A percentile compares a stretch with the other conserved stretches of the same genome.
phyloP scores from a whole-genome alignment of 2,888 invertebrate genomes.

The Thymelicus sylvestris region DNA sequence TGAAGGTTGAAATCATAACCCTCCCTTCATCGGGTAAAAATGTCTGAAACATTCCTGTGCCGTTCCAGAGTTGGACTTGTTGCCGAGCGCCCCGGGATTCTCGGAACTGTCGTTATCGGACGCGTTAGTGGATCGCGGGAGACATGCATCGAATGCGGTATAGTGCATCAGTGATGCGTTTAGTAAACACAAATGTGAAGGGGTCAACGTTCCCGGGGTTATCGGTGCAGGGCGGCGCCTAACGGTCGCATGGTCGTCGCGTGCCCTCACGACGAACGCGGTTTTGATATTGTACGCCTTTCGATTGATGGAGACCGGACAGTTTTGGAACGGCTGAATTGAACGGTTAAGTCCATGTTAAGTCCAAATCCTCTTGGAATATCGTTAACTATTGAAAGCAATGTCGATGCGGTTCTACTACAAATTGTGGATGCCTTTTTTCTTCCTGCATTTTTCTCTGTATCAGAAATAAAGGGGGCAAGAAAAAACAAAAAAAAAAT shows the following conservation, averaged over 20 bases:
- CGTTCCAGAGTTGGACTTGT: not conserved
- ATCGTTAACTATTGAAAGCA: no score
- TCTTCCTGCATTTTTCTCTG: no score
- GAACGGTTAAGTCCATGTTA: no score
- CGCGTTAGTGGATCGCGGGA: constrained; percentile 36
- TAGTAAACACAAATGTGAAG: constrained; percentile 75
- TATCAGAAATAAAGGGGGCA: no score
- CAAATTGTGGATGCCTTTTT: no score
- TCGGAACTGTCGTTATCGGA: constrained; percentile 27
- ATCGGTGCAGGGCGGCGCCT: constrained; percentile 77
- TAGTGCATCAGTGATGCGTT: constrained; percentile 60
- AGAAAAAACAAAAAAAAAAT: no score
- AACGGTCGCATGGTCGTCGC: constrained; percentile 68
- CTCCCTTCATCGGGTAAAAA: no score
- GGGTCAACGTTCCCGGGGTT: constrained; percentile 81
- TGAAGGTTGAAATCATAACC: no score
- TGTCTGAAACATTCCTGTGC: no score
- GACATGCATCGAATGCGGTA: constrained; percentile 51
- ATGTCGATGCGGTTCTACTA: no score
- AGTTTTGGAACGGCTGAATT: not conserved
- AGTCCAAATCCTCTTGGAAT: no score
- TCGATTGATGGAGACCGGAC: not conserved
- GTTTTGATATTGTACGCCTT: not conserved
- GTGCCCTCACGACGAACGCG: constrained; percentile 31
- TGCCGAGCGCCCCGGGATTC: not conserved